Conservation (phyloP, 2,888 invertebrate species). For the Branchipolynoe longqiensis region DNA sequence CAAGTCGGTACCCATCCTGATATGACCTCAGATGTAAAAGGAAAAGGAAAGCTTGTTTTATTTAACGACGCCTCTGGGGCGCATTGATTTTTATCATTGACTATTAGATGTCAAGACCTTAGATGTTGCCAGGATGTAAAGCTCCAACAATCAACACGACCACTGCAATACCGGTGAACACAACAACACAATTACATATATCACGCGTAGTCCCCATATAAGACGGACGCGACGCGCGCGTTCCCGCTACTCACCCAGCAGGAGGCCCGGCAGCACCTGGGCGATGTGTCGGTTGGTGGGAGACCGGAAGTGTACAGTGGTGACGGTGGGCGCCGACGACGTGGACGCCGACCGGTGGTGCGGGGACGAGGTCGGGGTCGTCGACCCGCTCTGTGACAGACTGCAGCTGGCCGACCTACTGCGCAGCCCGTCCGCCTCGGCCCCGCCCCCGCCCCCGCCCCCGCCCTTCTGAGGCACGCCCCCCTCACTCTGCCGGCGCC, state of each 20-base stretch:
- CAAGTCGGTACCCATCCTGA: too few species aligned
- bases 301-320: constrained; percentile 40
- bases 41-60: too few species aligned
- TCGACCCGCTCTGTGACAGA: constrained; percentile 31
- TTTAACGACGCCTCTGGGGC: too few species aligned
- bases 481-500: constrained; percentile 10
- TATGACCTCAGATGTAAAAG: too few species aligned
- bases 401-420: constrained; percentile 24
- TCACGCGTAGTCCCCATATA: too few species aligned
- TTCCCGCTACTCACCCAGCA: constrained; percentile 45
- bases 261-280: constrained; percentile 57
- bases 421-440: neutral
- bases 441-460: neutral
- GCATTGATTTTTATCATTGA: too few species aligned
- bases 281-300: constrained; percentile 53
- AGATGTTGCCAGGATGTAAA: too few species aligned
- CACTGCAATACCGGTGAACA: too few species aligned
- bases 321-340: constrained; percentile 28
- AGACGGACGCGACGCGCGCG: too few species aligned
- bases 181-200: too few species aligned
- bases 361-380: constrained; percentile 38
- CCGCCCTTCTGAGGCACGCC: constrained; percentile 5
- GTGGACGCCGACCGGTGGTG: neutral
- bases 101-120: too few species aligned
- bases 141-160: too few species aligned